Evolutionary conservation across 2,797 vertebrate species (phyloP), one percentile per base, ranked within the genome.

Genomic region (Leptodactylus fallax): DNA sequence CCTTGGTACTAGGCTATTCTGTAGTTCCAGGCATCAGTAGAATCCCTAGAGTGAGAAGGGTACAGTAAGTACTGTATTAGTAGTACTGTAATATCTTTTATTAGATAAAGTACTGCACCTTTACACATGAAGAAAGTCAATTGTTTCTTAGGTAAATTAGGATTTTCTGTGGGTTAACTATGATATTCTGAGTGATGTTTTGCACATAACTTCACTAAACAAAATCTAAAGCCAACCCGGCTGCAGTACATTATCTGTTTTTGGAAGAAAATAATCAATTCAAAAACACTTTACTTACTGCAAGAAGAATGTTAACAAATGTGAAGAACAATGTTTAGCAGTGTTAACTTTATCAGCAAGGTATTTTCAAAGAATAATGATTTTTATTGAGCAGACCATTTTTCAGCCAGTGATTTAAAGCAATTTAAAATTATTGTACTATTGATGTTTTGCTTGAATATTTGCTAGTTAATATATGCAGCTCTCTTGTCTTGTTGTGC

Each of bases 221-320:
- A 36, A 65, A 82, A 27, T n/a, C 21, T 49, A 53, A 82, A 82
- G 51, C 21, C 47, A 81, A 55, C 8, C 23, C n/a, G 51, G 23
- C 81, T 56, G 53, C 65, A 21, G 51, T 27, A 72, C 47, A 67
- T 21, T 74, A 36, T 69, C 51, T 17, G 5, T 56, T 74, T 83
- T 55, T 56, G 9, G 27, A 72, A 56, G 36, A 71, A 83, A 72
- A 71, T 71, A 83, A 83, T 71, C 65, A 83, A 83, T 83, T 17
- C 49, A 58, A 55, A 72, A 58, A 72, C 55, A 72, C 27, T 72
- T 69, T 56, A 27, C 51, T 71, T 83, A 74, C 47, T 58, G n/a
- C 47, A 83, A 45, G 13, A 56, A 83, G 55, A n/a, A 81, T 61
- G 56, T 81, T 47, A 81, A 65, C 81, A 71, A 71, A 51, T 71